Percentiles rank a stretch among this genome's conserved stretches.
These are phyloP conservation scores for Epinephelus moara DNA, from an alignment of 2,113 vertebrate species.

Conservation along the genomic window DNA sequence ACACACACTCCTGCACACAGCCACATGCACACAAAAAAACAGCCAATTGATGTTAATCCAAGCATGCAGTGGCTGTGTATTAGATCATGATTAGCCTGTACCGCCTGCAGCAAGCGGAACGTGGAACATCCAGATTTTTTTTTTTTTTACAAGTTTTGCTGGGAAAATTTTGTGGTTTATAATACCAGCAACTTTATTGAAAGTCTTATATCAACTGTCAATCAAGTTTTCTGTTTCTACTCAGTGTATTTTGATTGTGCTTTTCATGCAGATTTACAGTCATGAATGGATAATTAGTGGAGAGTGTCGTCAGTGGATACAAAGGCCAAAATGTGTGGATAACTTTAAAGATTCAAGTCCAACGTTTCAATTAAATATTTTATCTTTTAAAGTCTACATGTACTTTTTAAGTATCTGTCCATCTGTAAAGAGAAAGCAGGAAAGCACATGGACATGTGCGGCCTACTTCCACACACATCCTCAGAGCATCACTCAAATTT, in stretches of 20 bases:
- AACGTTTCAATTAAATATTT: not conserved
- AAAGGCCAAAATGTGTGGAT: conserved; percentile 23
- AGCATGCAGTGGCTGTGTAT: conserved; percentile 65
- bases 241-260: conserved; percentile 36
- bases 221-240: conserved; percentile 30
- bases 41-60: conserved; percentile 62
- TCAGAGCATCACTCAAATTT: not conserved
- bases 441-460: not conserved
- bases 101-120: conserved; percentile 53
- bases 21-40: conserved; percentile 51
- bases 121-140: conserved; percentile 15
- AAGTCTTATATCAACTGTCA: conserved; percentile 56
- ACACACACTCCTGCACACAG: conserved; percentile 15
- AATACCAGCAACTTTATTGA: conserved; percentile 23
- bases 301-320: not conserved
- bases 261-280: conserved; percentile 50
- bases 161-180: conserved; percentile 49
- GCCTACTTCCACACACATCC: not conserved
- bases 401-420: not conserved
- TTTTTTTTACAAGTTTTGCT: conserved; percentile 13
- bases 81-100: conserved; percentile 63
- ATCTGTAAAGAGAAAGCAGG: not conserved
- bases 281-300: conserved; percentile 22
- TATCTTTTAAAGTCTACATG: not conserved
- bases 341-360: not conserved